Conservation (phyloP, 2,797 vertebrate species). For the Dipus sagitta region DNA sequence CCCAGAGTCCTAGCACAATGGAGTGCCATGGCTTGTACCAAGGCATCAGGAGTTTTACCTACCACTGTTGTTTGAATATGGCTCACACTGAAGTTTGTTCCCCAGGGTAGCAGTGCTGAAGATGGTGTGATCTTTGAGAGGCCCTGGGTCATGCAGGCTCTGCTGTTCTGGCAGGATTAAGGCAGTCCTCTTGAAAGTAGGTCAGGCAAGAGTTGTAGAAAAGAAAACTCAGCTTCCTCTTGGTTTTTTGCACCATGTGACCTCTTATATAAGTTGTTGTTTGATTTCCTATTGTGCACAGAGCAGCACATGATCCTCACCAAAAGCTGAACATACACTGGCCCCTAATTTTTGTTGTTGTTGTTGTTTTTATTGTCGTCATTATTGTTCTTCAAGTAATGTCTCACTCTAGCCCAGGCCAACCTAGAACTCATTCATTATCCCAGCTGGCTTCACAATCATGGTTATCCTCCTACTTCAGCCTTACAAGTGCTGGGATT, state of each 20-base stretch:
- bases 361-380: too few species aligned
- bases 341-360: background rate
- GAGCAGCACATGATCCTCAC: background rate
- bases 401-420: too few species aligned
- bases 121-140: background rate
- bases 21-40: background rate
- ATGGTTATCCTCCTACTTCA: too few species aligned
- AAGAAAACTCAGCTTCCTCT: background rate
- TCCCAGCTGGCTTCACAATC: too few species aligned
- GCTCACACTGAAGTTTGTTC: background rate
- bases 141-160: background rate
- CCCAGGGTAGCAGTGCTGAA: background rate
- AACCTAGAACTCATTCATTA: too few species aligned
- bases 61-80: background rate
- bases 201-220: background rate
- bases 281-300: background rate
- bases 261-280: background rate
- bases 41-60: background rate
- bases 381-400: too few species aligned
- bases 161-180: background rate
- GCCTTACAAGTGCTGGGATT: too few species aligned
- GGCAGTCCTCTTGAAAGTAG: background rate
- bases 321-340: background rate
- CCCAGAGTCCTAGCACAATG: background rate
- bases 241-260: too few species aligned